Percentiles rank a stretch among this genome's conserved stretches.
Conservation (phyloP, 2,797 vertebrate genomes). For the Menidia menidia region DNA sequence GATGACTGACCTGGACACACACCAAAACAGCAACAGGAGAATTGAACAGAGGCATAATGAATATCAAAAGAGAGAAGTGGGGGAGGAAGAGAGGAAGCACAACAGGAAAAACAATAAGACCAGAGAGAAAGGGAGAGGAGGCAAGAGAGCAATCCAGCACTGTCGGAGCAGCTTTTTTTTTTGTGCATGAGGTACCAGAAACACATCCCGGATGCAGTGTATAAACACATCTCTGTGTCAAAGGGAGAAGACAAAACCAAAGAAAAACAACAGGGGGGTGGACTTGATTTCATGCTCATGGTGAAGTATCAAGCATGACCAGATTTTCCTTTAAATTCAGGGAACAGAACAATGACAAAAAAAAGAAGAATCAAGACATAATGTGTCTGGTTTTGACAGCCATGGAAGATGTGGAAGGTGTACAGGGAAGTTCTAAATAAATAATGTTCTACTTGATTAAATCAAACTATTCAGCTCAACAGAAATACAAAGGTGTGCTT, state of each 20-base stretch:
- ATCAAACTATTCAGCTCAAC: constrained; percentile 25
- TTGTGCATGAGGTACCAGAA: constrained; percentile 25
- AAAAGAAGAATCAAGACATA: constrained; percentile 32
- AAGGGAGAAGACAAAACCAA: constrained; percentile 32
- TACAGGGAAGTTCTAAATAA: constrained; percentile 34
- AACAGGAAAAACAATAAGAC: constrained; percentile 23
- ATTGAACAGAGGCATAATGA: constrained; percentile 59
- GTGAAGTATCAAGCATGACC: constrained; percentile 29
- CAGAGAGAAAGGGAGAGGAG: constrained; percentile 11
- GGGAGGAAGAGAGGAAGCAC: constrained; percentile 16
- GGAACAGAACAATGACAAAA: constrained; percentile 38
- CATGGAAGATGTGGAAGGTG: constrained; percentile 28
- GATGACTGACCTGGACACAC: constrained; percentile 87
- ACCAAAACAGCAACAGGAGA: constrained; percentile 69
- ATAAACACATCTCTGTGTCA: constrained; percentile 32
- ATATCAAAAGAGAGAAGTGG: constrained; percentile 38
- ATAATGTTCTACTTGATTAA: constrained; percentile 37
- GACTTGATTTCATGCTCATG: constrained; percentile 39
- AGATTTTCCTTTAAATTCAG: constrained; percentile 49
- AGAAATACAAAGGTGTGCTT: constrained; percentile 28
- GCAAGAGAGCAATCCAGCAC: constrained; percentile 35
- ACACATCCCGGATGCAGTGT: constrained; percentile 36
- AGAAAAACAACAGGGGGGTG: constrained; percentile 31
- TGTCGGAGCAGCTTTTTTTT: constrained; percentile 33
- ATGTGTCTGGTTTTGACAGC: constrained; percentile 44